Conservation (phyloP, 2,113 vertebrate species). For the Laticauda colubrina region DNA sequence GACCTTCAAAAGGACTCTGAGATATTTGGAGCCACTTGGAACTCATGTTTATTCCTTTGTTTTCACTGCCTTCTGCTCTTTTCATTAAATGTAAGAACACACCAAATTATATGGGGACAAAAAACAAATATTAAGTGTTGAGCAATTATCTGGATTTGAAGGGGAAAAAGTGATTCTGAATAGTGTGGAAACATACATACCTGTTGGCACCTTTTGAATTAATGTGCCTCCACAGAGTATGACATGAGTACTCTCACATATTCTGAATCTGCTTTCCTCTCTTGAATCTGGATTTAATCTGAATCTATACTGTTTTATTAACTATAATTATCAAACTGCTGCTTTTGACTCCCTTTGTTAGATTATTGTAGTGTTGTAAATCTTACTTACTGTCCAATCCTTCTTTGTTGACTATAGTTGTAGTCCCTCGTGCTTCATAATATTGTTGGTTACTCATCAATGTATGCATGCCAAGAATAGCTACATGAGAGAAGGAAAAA, state of each 20-base stretch:
- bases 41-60: background rate
- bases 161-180: background rate
- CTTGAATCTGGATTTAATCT: background rate
- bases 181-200: background rate
- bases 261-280: background rate
- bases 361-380: background rate
- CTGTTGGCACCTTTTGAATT: background rate
- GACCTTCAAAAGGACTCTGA: background rate
- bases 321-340: background rate
- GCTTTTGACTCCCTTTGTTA: background rate
- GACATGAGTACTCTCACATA: background rate
- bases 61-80: background rate
- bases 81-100: background rate
- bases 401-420: constrained; percentile 96
- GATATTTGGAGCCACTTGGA: background rate
- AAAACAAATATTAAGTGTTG: background rate
- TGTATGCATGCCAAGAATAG: constrained; percentile 98
- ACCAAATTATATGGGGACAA: background rate
- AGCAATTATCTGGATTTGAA: background rate
- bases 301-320: background rate
- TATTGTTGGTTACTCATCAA: constrained; percentile 99
- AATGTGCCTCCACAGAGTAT: background rate
- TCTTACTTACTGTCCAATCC: constrained; percentile 92
- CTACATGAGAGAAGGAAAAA: constrained; percentile 62
- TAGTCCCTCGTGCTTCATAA: constrained; percentile 94